phyloP scores from a whole-genome alignment of 2,888 invertebrate genomes.

The Orchesellides sinensis region DNA sequence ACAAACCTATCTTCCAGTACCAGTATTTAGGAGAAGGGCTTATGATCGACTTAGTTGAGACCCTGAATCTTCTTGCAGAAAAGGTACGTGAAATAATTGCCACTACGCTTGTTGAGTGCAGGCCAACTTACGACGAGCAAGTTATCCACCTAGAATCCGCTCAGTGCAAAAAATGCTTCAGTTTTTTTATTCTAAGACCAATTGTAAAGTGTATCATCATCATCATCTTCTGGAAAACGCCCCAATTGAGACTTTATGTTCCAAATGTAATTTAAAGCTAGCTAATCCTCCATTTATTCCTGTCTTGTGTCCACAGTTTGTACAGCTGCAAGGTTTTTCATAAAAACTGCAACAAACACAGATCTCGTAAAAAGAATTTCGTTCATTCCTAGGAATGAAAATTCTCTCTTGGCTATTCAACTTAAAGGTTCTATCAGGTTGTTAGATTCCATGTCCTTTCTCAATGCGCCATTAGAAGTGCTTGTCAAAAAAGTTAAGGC shows the following conservation, averaged over 20 bases:
- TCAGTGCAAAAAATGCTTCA: neutral
- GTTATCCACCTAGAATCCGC: neutral
- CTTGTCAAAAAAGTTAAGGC: neutral
- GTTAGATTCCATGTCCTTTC: neutral
- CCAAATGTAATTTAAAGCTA: neutral
- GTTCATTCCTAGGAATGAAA: no score
- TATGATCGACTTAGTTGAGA: neutral
- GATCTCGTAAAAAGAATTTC: slow-evolving; percentile 1
- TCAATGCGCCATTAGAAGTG: neutral
- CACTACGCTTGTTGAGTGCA: neutral
- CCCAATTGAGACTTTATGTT: neutral
- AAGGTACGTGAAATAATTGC: neutral
- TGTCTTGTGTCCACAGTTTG: neutral
- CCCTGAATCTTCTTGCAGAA: neutral
- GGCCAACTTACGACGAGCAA: neutral
- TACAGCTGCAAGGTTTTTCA: no score
- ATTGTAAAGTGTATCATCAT: neutral
- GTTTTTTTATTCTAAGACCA: neutral
- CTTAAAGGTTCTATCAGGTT: no score
- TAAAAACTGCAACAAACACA: no score
- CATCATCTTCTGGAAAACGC: neutral
- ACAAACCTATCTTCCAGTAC: neutral
- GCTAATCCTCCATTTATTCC: neutral
- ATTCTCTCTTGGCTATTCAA: neutral
- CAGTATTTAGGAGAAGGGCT: neutral